Conservation (phyloP, 2,888 invertebrate genomes). For the Miltochrista miniata region DNA sequence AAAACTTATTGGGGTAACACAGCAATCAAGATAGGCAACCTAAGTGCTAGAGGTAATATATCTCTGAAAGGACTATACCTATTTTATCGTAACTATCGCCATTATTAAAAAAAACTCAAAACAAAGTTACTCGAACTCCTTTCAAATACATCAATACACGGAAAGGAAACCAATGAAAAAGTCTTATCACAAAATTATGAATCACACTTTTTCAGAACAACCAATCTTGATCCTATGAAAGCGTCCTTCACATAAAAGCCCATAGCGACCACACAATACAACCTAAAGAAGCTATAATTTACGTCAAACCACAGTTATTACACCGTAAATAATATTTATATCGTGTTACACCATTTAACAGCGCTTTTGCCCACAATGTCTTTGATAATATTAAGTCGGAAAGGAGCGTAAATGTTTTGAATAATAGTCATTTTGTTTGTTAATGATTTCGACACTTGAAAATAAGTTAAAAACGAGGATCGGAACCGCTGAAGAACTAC, state of each 20-base stretch:
- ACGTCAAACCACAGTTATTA: slow-evolving; percentile 30
- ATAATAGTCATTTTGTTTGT: not conserved
- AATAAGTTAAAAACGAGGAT: not conserved
- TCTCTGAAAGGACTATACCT: too few relatives aligned
- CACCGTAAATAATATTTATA: slow-evolving; percentile 39
- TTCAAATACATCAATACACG: too few relatives aligned
- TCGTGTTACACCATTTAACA: slow-evolving; percentile 38
- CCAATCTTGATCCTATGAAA: not conserved
- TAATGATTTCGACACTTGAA: not conserved
- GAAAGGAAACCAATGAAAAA: too few relatives aligned
- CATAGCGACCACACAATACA: slow-evolving; percentile 4
- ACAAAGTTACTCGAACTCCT: too few relatives aligned
- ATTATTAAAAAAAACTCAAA: too few relatives aligned
- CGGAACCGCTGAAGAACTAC: too few relatives aligned
- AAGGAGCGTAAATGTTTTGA: slow-evolving; percentile 2
- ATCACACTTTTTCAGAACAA: not conserved
- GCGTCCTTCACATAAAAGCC: not conserved
- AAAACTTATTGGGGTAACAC: too few relatives aligned
- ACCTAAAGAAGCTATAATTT: slow-evolving; percentile 21
- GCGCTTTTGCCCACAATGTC: slow-evolving; percentile 15
- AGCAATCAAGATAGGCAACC: too few relatives aligned
- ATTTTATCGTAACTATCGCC: too few relatives aligned
- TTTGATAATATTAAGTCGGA: slow-evolving; percentile 2
- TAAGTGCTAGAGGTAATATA: too few relatives aligned
- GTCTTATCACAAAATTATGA: not conserved